Percentiles rank a stretch among this genome's conserved stretches.
Evolutionary conservation across 2,113 vertebrate genomes (phyloP).

Genomic region (Pluvianellus socialis): DNA sequence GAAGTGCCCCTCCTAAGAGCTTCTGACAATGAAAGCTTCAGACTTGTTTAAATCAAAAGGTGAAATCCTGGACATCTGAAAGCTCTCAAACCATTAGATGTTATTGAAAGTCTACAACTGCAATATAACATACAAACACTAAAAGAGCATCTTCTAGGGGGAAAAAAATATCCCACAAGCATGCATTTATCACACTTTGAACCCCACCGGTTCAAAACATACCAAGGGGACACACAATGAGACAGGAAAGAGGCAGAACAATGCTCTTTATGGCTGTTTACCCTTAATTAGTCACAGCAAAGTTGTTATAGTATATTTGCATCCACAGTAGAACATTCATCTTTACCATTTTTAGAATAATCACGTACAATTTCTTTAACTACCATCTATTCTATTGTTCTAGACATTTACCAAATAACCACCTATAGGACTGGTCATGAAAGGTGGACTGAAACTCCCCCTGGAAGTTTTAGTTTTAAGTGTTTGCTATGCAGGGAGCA

Average conservation of each 20-base stretch:
- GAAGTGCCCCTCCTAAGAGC: neutral
- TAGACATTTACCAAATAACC: neutral
- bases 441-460: neutral
- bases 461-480: neutral
- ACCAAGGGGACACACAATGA: neutral
- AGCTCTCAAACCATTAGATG: neutral
- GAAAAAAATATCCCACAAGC: neutral
- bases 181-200: neutral
- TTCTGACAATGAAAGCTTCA: neutral
- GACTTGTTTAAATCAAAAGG: neutral
- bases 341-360: neutral
- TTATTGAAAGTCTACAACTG: neutral
- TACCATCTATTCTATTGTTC: neutral
- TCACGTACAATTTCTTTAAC: neutral
- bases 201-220: neutral
- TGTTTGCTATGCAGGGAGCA: neutral
- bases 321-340: neutral
- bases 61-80: neutral
- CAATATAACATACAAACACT: neutral
- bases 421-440: neutral
- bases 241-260: neutral
- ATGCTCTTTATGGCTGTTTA: neutral
- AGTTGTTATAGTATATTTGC: neutral
- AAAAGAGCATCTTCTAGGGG: neutral
- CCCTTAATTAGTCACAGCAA: neutral